Conservation (phyloP, 2,797 vertebrate species). For the Carapus acus region DNA sequence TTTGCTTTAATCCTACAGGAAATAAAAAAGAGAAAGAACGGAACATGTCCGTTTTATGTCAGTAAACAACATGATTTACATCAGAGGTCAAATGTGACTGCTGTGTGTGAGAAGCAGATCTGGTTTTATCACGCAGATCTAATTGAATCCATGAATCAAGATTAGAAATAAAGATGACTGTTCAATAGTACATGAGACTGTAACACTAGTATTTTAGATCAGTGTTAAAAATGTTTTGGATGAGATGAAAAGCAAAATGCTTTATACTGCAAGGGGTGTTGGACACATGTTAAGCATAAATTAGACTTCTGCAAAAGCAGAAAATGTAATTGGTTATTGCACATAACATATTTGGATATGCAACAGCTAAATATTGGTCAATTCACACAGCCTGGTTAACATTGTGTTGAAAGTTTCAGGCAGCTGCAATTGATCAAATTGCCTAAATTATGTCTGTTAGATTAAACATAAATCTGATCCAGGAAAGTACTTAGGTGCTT, state of each 20-base stretch:
- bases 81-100: conserved; percentile 46
- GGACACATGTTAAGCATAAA: too few species aligned
- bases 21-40: conserved; percentile 10
- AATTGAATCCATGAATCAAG: conserved; percentile 61
- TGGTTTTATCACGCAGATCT: conserved; percentile 52
- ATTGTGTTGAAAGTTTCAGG: conserved; percentile 22
- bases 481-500: conserved; percentile 38
- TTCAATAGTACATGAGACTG: conserved; percentile 40
- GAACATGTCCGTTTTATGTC: conserved; percentile 40
- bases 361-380: conserved; percentile 24
- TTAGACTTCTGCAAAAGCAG: too few species aligned
- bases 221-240: conserved; percentile 15
- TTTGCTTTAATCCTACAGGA: conserved; percentile 92
- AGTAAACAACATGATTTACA: conserved; percentile 56
- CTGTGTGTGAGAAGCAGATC: conserved; percentile 20
- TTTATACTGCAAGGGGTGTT: background rate
- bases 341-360: conserved; percentile 1
- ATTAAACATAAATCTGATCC: too few species aligned
- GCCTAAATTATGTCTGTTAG: conserved; percentile 38
- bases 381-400: conserved; percentile 32
- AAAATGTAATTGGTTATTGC: too few species aligned
- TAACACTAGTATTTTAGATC: conserved; percentile 21
- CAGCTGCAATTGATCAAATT: conserved; percentile 14
- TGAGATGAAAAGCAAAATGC: conserved; percentile 19
- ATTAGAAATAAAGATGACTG: conserved; percentile 51